Base-by-base conservation (phyloP, 2,113 vertebrate species). In the Glaucidium brasilianum region DNA sequence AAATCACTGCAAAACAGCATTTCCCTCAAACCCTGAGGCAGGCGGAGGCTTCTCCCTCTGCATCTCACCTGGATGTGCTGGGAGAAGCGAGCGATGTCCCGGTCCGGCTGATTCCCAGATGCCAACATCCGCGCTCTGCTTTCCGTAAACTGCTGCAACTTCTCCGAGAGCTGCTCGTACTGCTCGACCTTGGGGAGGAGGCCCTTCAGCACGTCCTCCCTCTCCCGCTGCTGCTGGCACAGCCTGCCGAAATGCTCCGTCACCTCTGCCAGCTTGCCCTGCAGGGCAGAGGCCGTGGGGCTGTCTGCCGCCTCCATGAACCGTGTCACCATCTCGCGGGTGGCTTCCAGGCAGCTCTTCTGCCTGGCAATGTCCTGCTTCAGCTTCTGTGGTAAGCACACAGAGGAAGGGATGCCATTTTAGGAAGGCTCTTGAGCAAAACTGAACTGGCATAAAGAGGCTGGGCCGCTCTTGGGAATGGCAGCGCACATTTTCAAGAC, bases 341-440 rank as follows among this genome's bases (percentile, higher is more conserved):
- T 99, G 68, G 99, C 98, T 5, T 99, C 99, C 90, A 99, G 98
- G 53, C 99, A 99, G 98, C 99, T 99, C 96, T 98, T 99, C 63
- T 99, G 98, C 76, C 99, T 98, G 75, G 99, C 98, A 5, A 99
- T 98, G 97, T 99, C 99, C 97, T 99, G 99, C 30, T 99, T 99
- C 73, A 99, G 97, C 98, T 99, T 99, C 99, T 99, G 98, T 2
- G 23, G 87, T 12, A 23, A 49, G 85, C 45, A 95, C 37, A 52
- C 0, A 7, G 3, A 23, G 25, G 86, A 7, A 95, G 56, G 39
- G 64, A 94, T 12, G 49, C 37, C 6, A 23, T 55, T 53, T 69
- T 30, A 73, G 77, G 55, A 32, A 78, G 62, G 60, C n/a, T 75
- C 50, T 32, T 1, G 8, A 78, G 90, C 43, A 52, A 64, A 79